A percentile compares a stretch with the other conserved stretches of the same genome.
Conservation (phyloP, 2,113 vertebrate genomes). For the Cercocebus atys region DNA sequence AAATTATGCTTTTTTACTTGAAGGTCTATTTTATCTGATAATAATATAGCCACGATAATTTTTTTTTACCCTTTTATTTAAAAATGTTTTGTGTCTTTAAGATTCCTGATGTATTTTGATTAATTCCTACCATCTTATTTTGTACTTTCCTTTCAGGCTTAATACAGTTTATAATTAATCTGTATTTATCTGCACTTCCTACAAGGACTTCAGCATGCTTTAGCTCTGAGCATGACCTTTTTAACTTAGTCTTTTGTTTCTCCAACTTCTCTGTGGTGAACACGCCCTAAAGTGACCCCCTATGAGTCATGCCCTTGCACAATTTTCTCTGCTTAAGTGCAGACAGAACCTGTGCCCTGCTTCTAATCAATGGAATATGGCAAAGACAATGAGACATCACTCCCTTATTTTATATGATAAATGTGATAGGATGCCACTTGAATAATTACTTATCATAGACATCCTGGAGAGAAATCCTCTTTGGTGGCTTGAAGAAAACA, state of each 20-base stretch:
- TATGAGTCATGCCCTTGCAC: neutral
- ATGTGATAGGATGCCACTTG: neutral
- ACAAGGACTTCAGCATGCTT: neutral
- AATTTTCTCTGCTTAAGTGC: neutral
- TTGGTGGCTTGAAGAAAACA: neutral
- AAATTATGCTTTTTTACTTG: neutral
- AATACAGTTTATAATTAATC: neutral
- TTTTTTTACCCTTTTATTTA: neutral
- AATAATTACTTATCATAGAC: neutral
- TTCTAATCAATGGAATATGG: neutral
- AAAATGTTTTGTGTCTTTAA: neutral
- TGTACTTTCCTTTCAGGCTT: neutral
- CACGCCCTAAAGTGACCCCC: neutral
- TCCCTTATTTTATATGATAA: neutral
- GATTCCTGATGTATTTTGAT: neutral
- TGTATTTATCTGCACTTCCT: neutral
- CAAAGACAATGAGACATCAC: neutral
- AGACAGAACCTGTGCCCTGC: neutral
- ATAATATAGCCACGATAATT: neutral
- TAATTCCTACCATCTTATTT: constrained; percentile 10
- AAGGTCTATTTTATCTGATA: neutral
- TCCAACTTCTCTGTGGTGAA: neutral
- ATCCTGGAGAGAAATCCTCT: neutral
- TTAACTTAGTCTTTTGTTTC: neutral
- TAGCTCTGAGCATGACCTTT: neutral